These are phyloP conservation scores for Halesus radiatus DNA, from an alignment of 1,140 invertebrate species.

Conservation along the genomic window DNA sequence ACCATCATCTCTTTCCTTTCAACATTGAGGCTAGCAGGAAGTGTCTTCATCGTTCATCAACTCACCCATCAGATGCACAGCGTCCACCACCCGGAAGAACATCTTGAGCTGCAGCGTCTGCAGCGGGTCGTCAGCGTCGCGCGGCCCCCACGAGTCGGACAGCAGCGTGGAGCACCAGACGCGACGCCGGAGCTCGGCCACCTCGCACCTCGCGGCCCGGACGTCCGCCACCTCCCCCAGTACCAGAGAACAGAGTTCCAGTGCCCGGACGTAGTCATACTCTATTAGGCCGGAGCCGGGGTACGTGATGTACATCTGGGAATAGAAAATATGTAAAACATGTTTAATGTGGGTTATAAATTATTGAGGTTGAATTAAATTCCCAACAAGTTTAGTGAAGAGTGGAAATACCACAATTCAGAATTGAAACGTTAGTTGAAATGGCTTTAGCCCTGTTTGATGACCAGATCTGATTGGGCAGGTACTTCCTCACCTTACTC, in stretches of 20 bases:
- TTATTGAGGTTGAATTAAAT: no score
- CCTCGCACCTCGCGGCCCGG: constrained; percentile 33
- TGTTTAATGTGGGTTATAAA: not conserved
- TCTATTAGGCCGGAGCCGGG: constrained; percentile 61
- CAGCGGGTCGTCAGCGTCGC: constrained; percentile 72
- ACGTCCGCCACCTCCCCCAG: constrained; percentile 58
- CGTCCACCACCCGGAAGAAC: constrained; percentile 84
- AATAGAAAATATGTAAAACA: not conserved
- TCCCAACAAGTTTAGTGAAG: no score
- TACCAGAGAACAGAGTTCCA: constrained; percentile 64
- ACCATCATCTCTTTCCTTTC: no score
- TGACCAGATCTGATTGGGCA: no score
- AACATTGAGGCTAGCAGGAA: no score
- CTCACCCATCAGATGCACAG: constrained; percentile 79
- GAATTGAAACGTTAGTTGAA: no score
- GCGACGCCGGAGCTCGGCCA: constrained; percentile 59
- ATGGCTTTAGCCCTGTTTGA: no score
- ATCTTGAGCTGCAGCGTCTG: constrained; percentile 77
- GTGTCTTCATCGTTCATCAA: not conserved
- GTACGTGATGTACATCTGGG: constrained; percentile 65
- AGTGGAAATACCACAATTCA: no score
- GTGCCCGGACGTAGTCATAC: constrained; percentile 66
- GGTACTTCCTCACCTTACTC: no score
- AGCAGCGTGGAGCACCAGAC: constrained; percentile 85
- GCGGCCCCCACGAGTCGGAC: constrained; percentile 77